Evolutionary conservation across 2,888 invertebrate species (phyloP).

Genomic region (Anorthoa munda): DNA sequence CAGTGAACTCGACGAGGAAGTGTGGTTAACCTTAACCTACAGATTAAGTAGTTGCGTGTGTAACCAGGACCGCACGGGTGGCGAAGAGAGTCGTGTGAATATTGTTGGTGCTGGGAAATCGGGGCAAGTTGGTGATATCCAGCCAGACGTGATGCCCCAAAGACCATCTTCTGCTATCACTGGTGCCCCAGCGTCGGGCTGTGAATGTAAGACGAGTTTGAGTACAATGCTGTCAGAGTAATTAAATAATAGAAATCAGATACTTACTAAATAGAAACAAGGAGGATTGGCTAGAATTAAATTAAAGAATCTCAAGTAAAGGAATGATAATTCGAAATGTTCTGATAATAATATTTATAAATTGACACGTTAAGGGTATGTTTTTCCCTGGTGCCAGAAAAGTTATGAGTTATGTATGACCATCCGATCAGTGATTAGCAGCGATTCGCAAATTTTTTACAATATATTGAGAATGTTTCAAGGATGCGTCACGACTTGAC

Average conservation of each 20-base stretch:
- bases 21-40: conserved; percentile 55
- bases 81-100: conserved; percentile 77
- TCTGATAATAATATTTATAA: not conserved
- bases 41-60: conserved; percentile 57
- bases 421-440: too few species aligned
- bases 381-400: too few species aligned
- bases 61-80: conserved; percentile 76
- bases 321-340: not conserved
- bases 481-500: too few species aligned
- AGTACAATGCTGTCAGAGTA: not conserved
- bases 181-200: conserved; percentile 86
- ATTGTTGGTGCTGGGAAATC: conserved; percentile 74
- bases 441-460: too few species aligned
- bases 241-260: not conserved
- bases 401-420: too few species aligned
- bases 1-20: not conserved
- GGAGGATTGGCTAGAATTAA: not conserved
- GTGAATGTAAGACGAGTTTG: conserved; percentile 40
- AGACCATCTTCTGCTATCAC: conserved; percentile 81
- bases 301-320: not conserved
- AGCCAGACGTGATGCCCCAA: conserved; percentile 87
- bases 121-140: conserved; percentile 74
- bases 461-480: too few species aligned
- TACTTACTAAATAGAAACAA: not conserved
- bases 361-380: too few species aligned